Evolutionary conservation across 2,113 vertebrate genomes (phyloP).

Genomic region (Myotis brandtii): DNA sequence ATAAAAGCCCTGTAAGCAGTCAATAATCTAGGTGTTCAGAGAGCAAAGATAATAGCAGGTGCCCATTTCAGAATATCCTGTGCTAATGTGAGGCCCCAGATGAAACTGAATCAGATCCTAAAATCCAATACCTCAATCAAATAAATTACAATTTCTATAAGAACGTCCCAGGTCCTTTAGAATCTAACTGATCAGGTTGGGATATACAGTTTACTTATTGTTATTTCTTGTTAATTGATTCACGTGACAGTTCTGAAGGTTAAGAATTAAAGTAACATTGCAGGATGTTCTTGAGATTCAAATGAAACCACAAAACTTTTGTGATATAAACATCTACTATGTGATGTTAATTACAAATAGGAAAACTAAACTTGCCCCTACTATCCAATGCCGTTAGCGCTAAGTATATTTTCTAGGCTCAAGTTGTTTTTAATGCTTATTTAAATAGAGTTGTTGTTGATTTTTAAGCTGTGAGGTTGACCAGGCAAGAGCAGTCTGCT

Average conservation of each 20-base stretch:
- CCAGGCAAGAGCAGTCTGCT: slow-evolving; percentile 98
- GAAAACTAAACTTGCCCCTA: slow-evolving; percentile 65
- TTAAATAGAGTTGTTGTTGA: slow-evolving; percentile 87
- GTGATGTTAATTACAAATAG: slow-evolving; percentile 34
- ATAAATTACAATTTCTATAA: slow-evolving; percentile 5
- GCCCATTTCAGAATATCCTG: not conserved
- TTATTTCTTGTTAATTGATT: slow-evolving; percentile 40
- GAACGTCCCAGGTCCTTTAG: slow-evolving; percentile 42
- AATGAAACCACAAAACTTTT: slow-evolving; percentile 40
- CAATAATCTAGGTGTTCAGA: slow-evolving; percentile 44
- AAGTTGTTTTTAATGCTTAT: slow-evolving; percentile 79
- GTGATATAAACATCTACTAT: slow-evolving; percentile 24
- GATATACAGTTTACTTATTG: slow-evolving; percentile 46
- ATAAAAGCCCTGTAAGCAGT: slow-evolving; percentile 4
- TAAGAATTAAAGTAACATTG: slow-evolving; percentile 37
- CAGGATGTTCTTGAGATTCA: slow-evolving; percentile 58
- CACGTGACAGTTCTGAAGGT: slow-evolving; percentile 54
- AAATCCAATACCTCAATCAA: not conserved
- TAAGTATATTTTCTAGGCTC: slow-evolving; percentile 75
- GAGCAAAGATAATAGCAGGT: slow-evolving; percentile 16
- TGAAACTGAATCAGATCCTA: slow-evolving; percentile 24
- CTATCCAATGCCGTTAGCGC: slow-evolving; percentile 48
- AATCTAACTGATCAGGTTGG: slow-evolving; percentile 47
- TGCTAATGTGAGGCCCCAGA: not conserved
- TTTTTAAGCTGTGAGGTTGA: slow-evolving; percentile 96